Evolutionary conservation across 2,797 vertebrate species (phyloP), one percentile per base, ranked within the genome.

Genomic region (Danio jaintianensis): DNA sequence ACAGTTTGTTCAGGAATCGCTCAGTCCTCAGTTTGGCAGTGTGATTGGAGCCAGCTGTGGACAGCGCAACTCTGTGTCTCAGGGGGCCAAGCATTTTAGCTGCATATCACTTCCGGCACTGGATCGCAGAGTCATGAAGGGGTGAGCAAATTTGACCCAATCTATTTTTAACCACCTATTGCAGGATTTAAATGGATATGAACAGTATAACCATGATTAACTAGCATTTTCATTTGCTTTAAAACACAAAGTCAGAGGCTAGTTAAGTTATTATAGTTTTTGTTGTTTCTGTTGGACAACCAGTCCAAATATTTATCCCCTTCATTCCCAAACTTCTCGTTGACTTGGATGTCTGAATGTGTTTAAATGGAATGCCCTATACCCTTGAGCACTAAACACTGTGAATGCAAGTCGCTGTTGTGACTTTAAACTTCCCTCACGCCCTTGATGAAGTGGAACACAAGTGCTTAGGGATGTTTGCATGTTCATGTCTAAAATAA

Each of bases 51-150:
- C 90, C 61, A 89, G 92, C 1, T 85, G 40, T 66, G 79, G 29
- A 58, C 89, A 94, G 3, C 91, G 91, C n/a, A 93, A 94, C 82
- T 80, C 81, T 0, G 85, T 95, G 69, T 91, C 91, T 63, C 94
- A 92, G 61, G 94, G 94, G 74, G 86, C 89, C 47, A 90, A 83
- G 82, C 93, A 93, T 79, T 89, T 95, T 56, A 89, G 86, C 66
- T 78, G 80, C 1, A 62, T 95, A 73, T 92, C 90, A 1, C 89
- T 96, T 62, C 84, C 86, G 47, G 90, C 90, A 9, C 82, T 96
- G 78, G 91, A 95, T 85, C 80, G 89, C 50, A 92, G 93, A 61
- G 84, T 84, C 22, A 45, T 93, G 10, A 88, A 93, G 0, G 89
- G 91, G 94, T 94, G 11, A 29, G 61, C 18, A 53, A 52, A 67